These are phyloP conservation scores for Falcaria lacertinaria DNA, from an alignment of 2,888 invertebrate species.

Conservation along the genomic window DNA sequence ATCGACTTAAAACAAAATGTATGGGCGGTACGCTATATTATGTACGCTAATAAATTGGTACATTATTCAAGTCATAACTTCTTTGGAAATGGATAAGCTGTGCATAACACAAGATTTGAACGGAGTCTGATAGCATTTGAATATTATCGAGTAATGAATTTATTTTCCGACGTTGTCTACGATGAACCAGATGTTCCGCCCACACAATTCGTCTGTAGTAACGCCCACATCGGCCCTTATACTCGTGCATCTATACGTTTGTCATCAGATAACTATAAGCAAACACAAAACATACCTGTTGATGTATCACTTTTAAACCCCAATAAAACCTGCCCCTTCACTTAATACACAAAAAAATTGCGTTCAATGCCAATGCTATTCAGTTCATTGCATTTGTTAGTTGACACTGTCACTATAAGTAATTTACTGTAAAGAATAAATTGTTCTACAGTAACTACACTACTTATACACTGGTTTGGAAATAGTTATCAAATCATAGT, in stretches of 20 bases:
- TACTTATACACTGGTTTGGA: constrained; percentile 20
- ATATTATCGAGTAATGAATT: constrained; percentile 26
- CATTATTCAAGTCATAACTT: too few relatives aligned
- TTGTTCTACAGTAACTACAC: constrained; percentile 28
- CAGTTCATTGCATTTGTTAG: constrained; percentile 13
- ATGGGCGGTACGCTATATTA: too few relatives aligned
- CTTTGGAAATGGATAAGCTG: too few relatives aligned
- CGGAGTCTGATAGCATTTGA: not conserved
- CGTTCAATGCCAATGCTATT: constrained; percentile 15
- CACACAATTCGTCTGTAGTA: constrained; percentile 63
- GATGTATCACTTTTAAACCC: constrained; percentile 39
- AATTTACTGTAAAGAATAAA: constrained; percentile 7
- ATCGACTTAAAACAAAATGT: too few relatives aligned
- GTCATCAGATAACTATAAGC: constrained; percentile 31
- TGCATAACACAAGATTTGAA: too few relatives aligned
- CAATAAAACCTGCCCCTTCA: constrained; percentile 20
- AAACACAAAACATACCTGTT: constrained; percentile 61
- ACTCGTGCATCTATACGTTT: constrained; percentile 35
- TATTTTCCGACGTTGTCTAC: constrained; percentile 52
- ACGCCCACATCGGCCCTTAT: constrained; percentile 50
- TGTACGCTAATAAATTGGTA: too few relatives aligned
- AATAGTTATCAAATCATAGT: constrained; percentile 32
- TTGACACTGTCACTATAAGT: constrained; percentile 10
- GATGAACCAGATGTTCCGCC: constrained; percentile 53
- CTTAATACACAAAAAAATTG: constrained; percentile 10